Conservation (phyloP, 2,113 vertebrate species). For the Capricornis sumatraensis region DNA sequence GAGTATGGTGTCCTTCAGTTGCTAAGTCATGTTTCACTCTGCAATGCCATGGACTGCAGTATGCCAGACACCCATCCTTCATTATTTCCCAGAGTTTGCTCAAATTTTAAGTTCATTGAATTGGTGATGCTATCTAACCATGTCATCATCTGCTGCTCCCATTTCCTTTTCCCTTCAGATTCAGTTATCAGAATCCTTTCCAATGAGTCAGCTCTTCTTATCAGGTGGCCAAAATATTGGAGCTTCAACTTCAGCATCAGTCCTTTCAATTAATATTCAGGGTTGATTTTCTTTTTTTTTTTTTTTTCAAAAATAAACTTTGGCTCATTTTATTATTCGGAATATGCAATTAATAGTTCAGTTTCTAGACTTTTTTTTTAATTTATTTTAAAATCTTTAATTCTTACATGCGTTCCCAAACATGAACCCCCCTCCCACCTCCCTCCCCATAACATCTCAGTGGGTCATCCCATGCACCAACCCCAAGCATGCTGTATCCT, state of each 20-base stretch:
- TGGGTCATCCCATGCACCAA: too few species aligned
- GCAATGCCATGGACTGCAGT: background rate
- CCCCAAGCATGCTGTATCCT: too few species aligned
- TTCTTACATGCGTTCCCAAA: too few species aligned
- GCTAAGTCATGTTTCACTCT: background rate
- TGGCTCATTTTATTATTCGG: too few species aligned
- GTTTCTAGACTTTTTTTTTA: too few species aligned
- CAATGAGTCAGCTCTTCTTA: background rate
- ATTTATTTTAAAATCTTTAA: too few species aligned
- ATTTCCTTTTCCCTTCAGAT: background rate
- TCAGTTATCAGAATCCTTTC: background rate
- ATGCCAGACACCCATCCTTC: background rate
- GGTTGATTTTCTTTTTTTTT: background rate
- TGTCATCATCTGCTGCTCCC: rapidly evolving
- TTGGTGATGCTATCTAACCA: background rate
- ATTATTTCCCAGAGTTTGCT: background rate
- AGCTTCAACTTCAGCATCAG: background rate
- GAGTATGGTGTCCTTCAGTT: background rate
- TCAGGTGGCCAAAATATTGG: background rate
- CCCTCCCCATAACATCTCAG: too few species aligned
- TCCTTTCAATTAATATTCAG: background rate
- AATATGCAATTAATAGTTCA: too few species aligned
- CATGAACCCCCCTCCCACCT: too few species aligned
- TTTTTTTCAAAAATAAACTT: too few species aligned
- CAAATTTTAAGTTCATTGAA: background rate